These are phyloP conservation scores for Stegastes partitus DNA, from an alignment of 2,113 vertebrate species.

Conservation along the genomic window DNA sequence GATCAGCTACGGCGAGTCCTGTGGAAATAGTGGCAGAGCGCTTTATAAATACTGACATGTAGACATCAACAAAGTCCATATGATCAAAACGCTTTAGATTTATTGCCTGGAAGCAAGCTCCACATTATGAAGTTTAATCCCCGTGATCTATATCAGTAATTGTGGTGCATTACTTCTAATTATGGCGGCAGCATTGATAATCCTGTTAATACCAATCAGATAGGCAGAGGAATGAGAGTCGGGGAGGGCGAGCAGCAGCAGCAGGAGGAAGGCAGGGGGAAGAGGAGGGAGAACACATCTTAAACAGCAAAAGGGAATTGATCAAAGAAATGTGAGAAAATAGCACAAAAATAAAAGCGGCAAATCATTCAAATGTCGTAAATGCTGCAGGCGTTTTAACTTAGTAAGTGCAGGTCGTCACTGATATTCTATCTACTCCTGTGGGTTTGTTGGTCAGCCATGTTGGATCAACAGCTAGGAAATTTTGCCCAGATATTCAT, in stretches of 20 bases:
- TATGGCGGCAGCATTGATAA: constrained; percentile 82
- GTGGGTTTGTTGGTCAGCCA: background rate
- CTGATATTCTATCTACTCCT: background rate
- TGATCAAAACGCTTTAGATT: constrained; percentile 68
- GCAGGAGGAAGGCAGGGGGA: constrained; percentile 4
- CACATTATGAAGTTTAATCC: constrained; percentile 82
- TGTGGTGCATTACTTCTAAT: constrained; percentile 81
- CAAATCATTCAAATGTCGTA: constrained; percentile 15
- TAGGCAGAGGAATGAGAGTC: constrained; percentile 61
- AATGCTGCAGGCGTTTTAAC: background rate
- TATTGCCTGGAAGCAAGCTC: constrained; percentile 70
- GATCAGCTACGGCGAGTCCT: constrained; percentile 40
- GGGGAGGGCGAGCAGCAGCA: constrained; percentile 46
- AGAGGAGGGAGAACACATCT: constrained; percentile 35
- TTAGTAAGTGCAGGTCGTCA: background rate
- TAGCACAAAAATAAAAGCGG: background rate
- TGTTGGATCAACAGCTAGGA: background rate
- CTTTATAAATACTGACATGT: constrained; percentile 62
- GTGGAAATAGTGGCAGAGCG: constrained; percentile 45
- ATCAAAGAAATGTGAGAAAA: constrained; percentile 11
- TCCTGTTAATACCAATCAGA: constrained; percentile 84
- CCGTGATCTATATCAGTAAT: constrained; percentile 82
- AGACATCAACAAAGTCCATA: constrained; percentile 67
- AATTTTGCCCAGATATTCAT: background rate
- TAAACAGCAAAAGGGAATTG: constrained; percentile 22